These are phyloP conservation scores for Drosophila macrothrix DNA, from an alignment of 2,888 invertebrate genomes.

Conservation along the genomic window DNA sequence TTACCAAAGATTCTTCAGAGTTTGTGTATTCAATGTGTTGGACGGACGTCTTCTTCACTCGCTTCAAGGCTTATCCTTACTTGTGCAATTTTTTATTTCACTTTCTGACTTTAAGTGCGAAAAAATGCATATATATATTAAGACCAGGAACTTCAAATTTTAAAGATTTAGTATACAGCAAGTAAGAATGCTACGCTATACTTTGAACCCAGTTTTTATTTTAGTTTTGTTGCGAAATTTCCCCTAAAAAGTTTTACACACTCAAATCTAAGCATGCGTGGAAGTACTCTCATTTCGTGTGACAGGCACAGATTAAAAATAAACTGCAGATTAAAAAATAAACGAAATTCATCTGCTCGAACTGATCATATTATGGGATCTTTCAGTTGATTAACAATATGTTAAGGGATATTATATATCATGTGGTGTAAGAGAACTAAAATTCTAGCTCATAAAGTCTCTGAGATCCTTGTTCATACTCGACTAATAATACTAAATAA, in stretches of 20 bases:
- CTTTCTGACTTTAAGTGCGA: neutral
- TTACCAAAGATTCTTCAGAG: neutral
- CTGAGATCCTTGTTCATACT: neutral
- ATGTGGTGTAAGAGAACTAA: neutral
- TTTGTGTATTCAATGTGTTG: neutral
- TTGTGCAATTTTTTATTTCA: neutral
- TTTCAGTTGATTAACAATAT: neutral
- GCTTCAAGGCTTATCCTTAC: neutral
- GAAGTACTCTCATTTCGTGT: neutral
- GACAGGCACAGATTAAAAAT: neutral
- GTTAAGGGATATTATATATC: neutral
- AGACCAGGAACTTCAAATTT: neutral
- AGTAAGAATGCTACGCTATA: neutral
- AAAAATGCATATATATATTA: neutral
- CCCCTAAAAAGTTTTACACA: too few species aligned
- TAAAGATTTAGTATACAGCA: neutral
- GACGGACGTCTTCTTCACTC: neutral
- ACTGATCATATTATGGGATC: neutral
- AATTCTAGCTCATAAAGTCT: neutral
- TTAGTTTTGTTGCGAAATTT: neutral
- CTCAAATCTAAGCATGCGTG: neutral
- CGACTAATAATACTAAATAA: neutral
- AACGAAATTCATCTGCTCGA: neutral
- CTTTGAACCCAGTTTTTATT: neutral
- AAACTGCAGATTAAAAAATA: neutral